Evolutionary conservation across 2,113 vertebrate genomes (phyloP).

Genomic region (Propithecus coquereli): DNA sequence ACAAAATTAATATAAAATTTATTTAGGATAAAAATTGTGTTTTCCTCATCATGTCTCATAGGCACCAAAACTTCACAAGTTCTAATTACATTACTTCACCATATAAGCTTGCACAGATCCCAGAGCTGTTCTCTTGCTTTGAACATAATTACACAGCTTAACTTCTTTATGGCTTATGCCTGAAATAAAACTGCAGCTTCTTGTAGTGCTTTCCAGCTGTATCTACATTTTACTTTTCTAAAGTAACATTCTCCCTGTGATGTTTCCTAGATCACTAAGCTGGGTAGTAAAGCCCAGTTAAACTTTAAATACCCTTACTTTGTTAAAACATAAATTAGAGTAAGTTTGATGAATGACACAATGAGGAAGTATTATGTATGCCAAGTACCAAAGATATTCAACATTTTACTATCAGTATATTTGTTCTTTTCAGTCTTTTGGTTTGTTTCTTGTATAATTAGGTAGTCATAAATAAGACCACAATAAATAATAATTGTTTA

Average conservation of each 20-base stretch:
- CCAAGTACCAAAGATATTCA: neutral
- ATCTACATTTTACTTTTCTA: slow-evolving; percentile 24
- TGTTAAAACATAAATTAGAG: neutral
- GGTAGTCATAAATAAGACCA: neutral
- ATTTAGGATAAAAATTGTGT: neutral
- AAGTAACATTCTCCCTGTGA: neutral
- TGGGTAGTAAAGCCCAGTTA: neutral
- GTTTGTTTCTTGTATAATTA: neutral
- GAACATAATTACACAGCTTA: slow-evolving; percentile 24
- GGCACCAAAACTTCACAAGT: neutral
- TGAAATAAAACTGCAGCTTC: slow-evolving; percentile 16
- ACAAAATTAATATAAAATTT: neutral
- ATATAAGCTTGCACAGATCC: slow-evolving; percentile 6
- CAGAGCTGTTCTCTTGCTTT: neutral
- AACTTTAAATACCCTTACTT: neutral
- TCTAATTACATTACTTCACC: slow-evolving; percentile 16
- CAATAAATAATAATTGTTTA: neutral
- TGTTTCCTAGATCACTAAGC: neutral
- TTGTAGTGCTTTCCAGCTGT: neutral
- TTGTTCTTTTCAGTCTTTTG: neutral
- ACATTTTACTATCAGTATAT: neutral
- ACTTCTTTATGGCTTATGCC: neutral
- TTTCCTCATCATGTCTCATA: neutral
- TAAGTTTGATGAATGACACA: neutral
- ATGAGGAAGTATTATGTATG: neutral